These are phyloP conservation scores for Lonchura striata DNA, from an alignment of 2,113 vertebrate species.

Conservation along the genomic window DNA sequence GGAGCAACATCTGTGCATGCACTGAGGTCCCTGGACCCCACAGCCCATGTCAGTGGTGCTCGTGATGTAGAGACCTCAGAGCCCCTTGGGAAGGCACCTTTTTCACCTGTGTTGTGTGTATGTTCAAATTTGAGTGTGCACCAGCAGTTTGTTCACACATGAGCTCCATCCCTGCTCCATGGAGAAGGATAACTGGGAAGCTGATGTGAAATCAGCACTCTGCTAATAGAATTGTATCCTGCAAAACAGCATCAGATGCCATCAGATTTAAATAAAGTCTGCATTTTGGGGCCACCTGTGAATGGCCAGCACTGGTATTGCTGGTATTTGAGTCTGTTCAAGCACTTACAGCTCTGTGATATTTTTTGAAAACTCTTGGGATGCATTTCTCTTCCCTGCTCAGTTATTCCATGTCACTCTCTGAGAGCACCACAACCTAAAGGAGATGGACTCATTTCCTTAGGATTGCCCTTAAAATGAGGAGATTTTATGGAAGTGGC, in stretches of 20 bases:
- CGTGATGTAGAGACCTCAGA: background rate
- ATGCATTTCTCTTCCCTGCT: background rate
- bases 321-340: background rate
- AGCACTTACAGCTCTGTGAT: background rate
- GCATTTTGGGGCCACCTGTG: background rate
- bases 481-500: background rate
- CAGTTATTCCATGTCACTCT: background rate
- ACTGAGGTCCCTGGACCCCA: background rate
- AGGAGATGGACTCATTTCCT: background rate
- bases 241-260: background rate
- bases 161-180: background rate
- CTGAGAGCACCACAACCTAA: background rate
- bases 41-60: background rate
- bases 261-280: background rate
- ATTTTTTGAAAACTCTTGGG: background rate
- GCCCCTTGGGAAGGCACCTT: background rate
- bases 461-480: background rate
- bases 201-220: background rate
- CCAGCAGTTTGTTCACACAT: rapidly evolving
- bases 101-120: rapidly evolving
- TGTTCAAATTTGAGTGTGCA: background rate
- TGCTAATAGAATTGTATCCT: background rate
- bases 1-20: background rate
- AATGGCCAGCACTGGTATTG: background rate
- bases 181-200: background rate